Evolutionary conservation across 1,140 invertebrate genomes (phyloP), one percentile per base, ranked within the genome.

Genomic region (Scaptomyza montana): DNA sequence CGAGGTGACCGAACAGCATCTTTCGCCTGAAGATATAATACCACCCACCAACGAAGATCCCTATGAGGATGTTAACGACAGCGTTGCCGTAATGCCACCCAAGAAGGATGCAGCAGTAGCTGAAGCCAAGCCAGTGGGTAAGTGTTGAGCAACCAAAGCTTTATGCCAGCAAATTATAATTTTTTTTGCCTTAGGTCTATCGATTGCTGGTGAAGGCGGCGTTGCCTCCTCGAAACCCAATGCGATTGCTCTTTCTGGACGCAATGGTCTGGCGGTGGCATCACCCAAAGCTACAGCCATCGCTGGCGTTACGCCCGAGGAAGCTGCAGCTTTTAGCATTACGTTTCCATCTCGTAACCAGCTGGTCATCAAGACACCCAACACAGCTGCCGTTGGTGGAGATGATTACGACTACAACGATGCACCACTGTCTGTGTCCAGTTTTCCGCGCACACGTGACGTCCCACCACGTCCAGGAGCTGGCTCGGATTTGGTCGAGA

Each of bases 41-140:
- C 87, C 90, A 2, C 76, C 80, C 50, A 80, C 81, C 56, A 69
- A 19, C 46, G 90, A 91, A 5, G 89, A 92, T 81, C 89, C 86
- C 60, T 91, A 90, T 47, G 90, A 91, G 59, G 90, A 91, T 69
- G 87, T 91, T 2, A 80, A 87, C 13, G 93, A 93, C 25, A 80
- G 80, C 6, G 92, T 93, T 3, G 84, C 92, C 10, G 92, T 93
- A 8, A 93, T 92, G 59, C 91, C 92, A 7, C 93, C 93, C 10
- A 92, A 93, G 7, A 93, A 94, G 12, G 93, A 93, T 62, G 93
- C 94, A 8, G 94, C 93, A 0, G 93, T 96, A 43, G 95, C 95
- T 54, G 95, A 96, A 91, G 95, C 95, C 2, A 95, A 95, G 82
- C 95, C 95, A 56, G 93, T 95, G 39, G 95, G 95, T 92, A 28